phyloP scores from a whole-genome alignment of 2,113 vertebrate species.

The Eulemur rufifrons region DNA sequence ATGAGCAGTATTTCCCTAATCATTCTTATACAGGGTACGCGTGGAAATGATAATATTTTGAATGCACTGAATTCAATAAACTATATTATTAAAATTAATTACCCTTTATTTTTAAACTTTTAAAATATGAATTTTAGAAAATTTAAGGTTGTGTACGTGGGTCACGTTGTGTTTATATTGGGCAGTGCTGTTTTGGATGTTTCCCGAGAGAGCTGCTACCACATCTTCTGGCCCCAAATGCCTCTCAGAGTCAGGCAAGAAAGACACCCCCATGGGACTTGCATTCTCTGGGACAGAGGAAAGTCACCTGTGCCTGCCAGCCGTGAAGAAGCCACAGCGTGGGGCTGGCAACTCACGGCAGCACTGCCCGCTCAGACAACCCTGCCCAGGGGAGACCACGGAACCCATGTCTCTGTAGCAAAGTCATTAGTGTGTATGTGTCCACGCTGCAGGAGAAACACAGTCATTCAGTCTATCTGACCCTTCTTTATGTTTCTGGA shows the following conservation, averaged over 20 bases:
- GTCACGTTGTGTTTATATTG: fast-evolving
- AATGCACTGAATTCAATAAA: neutral
- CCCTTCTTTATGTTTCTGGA: neutral
- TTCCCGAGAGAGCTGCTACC: fast-evolving
- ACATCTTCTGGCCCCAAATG: fast-evolving
- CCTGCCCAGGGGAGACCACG: neutral
- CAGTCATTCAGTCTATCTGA: fast-evolving
- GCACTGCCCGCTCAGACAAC: neutral
- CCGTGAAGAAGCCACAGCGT: fast-evolving
- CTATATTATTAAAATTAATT: neutral
- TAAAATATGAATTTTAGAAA: neutral
- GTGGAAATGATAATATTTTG: neutral
- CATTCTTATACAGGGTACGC: neutral
- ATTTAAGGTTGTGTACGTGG: fast-evolving
- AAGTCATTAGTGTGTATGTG: neutral
- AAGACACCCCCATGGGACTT: fast-evolving
- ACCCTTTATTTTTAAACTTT: neutral
- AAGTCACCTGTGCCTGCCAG: fast-evolving
- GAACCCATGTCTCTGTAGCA: neutral
- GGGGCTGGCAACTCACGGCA: neutral
- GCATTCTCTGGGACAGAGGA: fast-evolving
- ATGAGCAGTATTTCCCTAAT: neutral
- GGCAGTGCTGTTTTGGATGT: fast-evolving
- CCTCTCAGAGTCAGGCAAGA: neutral
- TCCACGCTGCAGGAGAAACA: fast-evolving